These are phyloP conservation scores for Rhinopithecus roxellana DNA, from an alignment of 2,113 vertebrate genomes.

Conservation along the genomic window DNA sequence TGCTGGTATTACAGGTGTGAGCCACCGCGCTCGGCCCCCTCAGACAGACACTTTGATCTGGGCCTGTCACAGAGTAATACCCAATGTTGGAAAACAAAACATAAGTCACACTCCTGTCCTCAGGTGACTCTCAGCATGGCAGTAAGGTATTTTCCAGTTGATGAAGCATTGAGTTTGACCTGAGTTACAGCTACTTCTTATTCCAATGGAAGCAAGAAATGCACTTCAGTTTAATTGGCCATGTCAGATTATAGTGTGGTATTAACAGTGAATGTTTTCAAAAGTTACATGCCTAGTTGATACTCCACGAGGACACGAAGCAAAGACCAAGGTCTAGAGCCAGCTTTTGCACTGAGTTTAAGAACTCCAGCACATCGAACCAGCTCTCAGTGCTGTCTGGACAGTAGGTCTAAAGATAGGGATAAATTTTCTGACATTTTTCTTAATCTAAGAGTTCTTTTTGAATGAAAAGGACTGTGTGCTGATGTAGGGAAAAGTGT, in stretches of 20 bases:
- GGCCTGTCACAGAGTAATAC: background rate
- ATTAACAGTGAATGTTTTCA: background rate
- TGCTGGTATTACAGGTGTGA: no score
- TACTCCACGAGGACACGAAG: background rate
- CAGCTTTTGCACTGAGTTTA: background rate
- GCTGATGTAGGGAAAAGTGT: background rate
- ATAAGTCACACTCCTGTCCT: background rate
- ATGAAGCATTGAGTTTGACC: background rate
- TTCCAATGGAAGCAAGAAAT: background rate
- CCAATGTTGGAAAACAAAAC: background rate
- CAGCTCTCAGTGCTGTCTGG: background rate
- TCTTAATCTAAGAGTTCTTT: constrained; percentile 3
- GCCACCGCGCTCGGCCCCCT: rapidly evolving
- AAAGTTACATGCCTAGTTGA: background rate
- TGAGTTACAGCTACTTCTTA: background rate
- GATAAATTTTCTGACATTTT: background rate
- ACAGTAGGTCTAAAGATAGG: background rate
- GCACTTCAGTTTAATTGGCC: background rate
- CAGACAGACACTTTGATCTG: background rate
- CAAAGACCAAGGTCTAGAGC: background rate
- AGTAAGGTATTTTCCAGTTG: background rate
- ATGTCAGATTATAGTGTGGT: background rate
- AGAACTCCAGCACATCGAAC: background rate
- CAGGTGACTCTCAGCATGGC: background rate
- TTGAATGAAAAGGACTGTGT: background rate